A percentile compares a stretch with the other conserved stretches of the same genome.
These are phyloP conservation scores for Ovibos moschatus DNA, from an alignment of 2,113 vertebrate genomes.

Conservation along the genomic window DNA sequence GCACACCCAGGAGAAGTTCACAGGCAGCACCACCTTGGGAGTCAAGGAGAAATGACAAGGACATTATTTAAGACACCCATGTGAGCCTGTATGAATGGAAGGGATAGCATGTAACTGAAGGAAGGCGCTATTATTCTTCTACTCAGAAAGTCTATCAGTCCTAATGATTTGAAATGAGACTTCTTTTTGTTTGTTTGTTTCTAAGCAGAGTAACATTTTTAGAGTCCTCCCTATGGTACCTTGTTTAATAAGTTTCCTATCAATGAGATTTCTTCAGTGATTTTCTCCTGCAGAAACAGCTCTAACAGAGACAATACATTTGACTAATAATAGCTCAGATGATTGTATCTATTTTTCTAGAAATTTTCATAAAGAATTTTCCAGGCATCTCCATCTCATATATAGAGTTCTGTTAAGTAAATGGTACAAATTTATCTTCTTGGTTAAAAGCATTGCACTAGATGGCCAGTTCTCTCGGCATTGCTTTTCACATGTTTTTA, in stretches of 20 bases:
- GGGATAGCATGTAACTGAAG: background rate
- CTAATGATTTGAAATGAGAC: constrained; percentile 10
- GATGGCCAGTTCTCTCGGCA: background rate
- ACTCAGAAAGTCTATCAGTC: constrained; percentile 2
- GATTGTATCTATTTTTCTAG: constrained; percentile 23
- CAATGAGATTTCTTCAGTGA: background rate
- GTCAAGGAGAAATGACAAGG: constrained; percentile 2
- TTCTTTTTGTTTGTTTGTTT: background rate
- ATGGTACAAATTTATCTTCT: background rate
- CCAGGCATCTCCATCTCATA: background rate
- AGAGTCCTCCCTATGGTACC: background rate
- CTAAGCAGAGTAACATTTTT: constrained; percentile 6
- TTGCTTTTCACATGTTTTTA: background rate
- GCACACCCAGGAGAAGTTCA: background rate
- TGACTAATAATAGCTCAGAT: background rate
- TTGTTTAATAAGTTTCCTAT: background rate
- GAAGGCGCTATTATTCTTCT: background rate
- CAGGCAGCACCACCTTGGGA: background rate
- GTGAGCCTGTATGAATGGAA: background rate
- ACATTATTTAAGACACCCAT: constrained; percentile 38
- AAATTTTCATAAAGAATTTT: constrained; percentile 18
- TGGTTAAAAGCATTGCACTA: background rate
- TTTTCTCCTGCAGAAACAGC: background rate
- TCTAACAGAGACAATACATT: constrained; percentile 17
- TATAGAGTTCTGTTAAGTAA: constrained; percentile 17